Conservation (phyloP, 2,888 invertebrate genomes). For the Axea sp. region DNA sequence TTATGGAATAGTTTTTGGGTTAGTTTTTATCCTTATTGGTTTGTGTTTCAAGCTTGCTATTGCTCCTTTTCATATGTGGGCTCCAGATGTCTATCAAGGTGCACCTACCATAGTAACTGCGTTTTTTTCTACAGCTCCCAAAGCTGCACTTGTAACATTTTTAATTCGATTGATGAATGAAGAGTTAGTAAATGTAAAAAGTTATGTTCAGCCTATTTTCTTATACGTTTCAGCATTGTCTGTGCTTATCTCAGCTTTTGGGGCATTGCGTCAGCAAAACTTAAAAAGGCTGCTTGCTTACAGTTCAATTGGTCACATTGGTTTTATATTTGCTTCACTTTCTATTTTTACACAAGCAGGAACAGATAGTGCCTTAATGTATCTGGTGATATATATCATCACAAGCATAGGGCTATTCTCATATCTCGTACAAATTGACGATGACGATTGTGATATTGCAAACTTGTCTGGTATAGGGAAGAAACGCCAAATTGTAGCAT, state of each 20-base stretch:
- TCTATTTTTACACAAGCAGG: slow-evolving; percentile 10
- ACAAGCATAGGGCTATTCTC: slow-evolving; percentile 12
- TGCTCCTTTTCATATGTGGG: slow-evolving; percentile 31
- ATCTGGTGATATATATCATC: slow-evolving; percentile 21
- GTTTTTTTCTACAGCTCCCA: slow-evolving; percentile 25
- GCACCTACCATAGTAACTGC: slow-evolving; percentile 27
- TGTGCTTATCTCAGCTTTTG: slow-evolving; percentile 13
- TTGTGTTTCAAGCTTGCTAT: slow-evolving; percentile 25
- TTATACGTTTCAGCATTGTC: slow-evolving; percentile 11
- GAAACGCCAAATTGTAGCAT: slow-evolving; percentile 16
- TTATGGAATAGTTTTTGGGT: slow-evolving; percentile 25
- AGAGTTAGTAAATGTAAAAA: slow-evolving; percentile 17
- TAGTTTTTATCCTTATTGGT: slow-evolving; percentile 22
- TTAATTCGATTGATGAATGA: slow-evolving; percentile 14
- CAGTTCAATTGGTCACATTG: slow-evolving; percentile 20
- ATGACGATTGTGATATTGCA: slow-evolving; percentile 20
- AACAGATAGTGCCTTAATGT: slow-evolving; percentile 17
- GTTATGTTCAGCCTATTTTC: slow-evolving; percentile 10
- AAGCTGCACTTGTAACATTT: slow-evolving; percentile 22
- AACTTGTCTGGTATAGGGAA: slow-evolving; percentile 11
- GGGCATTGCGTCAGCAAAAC: slow-evolving; percentile 14
- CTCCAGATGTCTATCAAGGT: slow-evolving; percentile 32
- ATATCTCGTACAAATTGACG: slow-evolving; percentile 11
- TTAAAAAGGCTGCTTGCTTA: slow-evolving; percentile 26
- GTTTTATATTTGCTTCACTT: slow-evolving; percentile 22